Conservation (phyloP, 2,888 invertebrate genomes). For the Aphidoletes aphidimyza region DNA sequence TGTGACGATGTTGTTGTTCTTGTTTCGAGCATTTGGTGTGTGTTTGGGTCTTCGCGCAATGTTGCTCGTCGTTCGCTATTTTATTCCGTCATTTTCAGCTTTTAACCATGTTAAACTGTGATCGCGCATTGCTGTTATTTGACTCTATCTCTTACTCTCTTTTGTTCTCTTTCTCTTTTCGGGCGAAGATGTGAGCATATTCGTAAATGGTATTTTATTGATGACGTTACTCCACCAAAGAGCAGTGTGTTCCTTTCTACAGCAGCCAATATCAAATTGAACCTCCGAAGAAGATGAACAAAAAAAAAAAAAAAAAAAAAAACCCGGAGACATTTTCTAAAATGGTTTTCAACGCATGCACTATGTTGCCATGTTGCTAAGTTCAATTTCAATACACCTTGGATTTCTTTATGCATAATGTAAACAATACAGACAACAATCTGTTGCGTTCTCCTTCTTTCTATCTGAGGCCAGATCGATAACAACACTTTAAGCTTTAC, state of each 20-base stretch:
- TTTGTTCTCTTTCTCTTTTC: background rate
- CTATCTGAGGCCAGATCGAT: too few relatives aligned
- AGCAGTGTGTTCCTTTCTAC: background rate
- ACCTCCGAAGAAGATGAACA: too few relatives aligned
- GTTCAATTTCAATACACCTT: background rate
- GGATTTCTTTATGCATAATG: background rate
- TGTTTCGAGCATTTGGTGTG: conserved; percentile 18
- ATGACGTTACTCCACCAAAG: background rate
- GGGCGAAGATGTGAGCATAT: background rate
- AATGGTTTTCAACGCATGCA: background rate
- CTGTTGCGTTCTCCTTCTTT: too few relatives aligned
- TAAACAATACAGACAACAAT: too few relatives aligned
- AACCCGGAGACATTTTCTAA: too few relatives aligned
- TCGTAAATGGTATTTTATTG: background rate
- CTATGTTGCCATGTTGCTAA: background rate
- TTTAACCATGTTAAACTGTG: background rate
- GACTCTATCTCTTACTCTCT: too few relatives aligned
- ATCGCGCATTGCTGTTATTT: background rate
- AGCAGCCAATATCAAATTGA: conserved; percentile 4
- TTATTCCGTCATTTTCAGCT: conserved; percentile 15
- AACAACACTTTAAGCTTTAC: too few relatives aligned
- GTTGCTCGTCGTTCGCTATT: background rate
- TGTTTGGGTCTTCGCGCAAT: background rate
- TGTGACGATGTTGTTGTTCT: conserved; percentile 52
- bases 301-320: too few relatives aligned